Conservation (phyloP, 1,140 invertebrate species). For the Marisa cornuarietis region DNA sequence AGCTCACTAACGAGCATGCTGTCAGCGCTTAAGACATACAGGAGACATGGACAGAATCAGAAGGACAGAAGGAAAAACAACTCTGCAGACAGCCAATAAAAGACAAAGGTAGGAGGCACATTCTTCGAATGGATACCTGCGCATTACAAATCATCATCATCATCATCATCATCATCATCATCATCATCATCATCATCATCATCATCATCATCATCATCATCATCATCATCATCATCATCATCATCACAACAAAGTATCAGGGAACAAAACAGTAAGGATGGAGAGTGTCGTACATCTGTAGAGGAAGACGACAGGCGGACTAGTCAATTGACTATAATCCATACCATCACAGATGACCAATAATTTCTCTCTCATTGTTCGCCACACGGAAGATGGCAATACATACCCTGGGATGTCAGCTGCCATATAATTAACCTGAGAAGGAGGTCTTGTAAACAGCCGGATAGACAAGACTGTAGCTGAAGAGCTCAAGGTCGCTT, state of each 20-base stretch:
- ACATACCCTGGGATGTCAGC: background rate
- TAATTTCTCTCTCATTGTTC: background rate
- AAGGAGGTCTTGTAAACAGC: background rate
- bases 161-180: no score
- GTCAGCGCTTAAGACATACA: no score
- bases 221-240: no score
- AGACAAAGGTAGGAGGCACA: background rate
- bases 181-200: no score
- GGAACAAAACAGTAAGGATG: background rate
- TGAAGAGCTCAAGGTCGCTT: background rate
- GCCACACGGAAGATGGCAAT: no score
- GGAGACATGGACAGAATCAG: background rate
- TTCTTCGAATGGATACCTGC: no score
- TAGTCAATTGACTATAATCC: background rate
- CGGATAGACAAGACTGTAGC: background rate
- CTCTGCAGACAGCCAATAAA: background rate
- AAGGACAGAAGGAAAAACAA: conserved; percentile 8
- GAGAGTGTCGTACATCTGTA: background rate
- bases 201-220: no score
- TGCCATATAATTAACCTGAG: background rate
- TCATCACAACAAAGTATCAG: background rate
- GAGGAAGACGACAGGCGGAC: background rate
- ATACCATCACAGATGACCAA: background rate
- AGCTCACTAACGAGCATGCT: no score
- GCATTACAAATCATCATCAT: no score